Conservation (phyloP, 2,113 vertebrate genomes). For the Acanthochromis polyacanthus region DNA sequence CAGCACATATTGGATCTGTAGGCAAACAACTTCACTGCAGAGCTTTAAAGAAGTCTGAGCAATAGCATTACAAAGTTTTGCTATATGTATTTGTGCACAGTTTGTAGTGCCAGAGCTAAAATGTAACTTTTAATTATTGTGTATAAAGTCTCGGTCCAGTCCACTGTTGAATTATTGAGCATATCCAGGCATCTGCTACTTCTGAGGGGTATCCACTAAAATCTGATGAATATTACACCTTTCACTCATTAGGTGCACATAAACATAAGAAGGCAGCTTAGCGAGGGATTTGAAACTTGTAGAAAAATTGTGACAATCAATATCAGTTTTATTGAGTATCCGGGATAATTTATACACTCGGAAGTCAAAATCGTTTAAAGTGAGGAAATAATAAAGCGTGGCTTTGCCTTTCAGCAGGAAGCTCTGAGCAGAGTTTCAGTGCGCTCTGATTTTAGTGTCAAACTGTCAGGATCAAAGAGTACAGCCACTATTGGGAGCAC, state of each 20-base stretch:
- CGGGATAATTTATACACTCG: neutral
- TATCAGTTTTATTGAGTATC: neutral
- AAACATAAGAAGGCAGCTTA: neutral
- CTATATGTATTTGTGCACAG: neutral
- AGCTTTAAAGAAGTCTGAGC: conserved; percentile 44
- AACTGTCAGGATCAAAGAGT: conserved; percentile 9
- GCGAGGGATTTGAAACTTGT: neutral
- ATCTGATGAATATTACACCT: neutral
- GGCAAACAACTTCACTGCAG: conserved; percentile 55
- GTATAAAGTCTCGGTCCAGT: conserved; percentile 25
- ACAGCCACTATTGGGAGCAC: neutral
- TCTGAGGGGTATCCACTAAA: neutral
- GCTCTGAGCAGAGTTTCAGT: neutral
- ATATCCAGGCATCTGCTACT: neutral
- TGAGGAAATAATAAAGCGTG: neutral
- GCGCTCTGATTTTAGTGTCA: neutral
- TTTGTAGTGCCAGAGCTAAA: neutral
- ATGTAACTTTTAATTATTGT: conserved; percentile 18
- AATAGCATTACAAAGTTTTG: conserved; percentile 30
- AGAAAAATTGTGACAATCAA: neutral
- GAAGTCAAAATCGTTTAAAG: neutral
- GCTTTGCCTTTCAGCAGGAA: too few species aligned
- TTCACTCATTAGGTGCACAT: conserved; percentile 4
- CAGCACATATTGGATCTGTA: conserved; percentile 51
- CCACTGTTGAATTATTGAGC: conserved; percentile 20